Conservation (phyloP, 2,888 invertebrate genomes). For the Eledona agricola region DNA sequence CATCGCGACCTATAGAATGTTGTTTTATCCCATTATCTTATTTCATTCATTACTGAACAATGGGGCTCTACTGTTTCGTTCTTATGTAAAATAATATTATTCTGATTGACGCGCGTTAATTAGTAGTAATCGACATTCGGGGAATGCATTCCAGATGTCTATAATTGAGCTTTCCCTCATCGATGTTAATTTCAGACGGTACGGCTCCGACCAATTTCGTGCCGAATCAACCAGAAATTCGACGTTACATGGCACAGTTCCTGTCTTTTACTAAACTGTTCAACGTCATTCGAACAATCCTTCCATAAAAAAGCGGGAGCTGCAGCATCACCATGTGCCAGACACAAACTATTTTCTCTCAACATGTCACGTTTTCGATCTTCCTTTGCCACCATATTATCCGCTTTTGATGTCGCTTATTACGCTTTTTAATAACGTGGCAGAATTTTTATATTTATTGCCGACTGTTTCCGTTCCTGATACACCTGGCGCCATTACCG, state of each 20-base stretch:
- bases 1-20: too few relatives aligned
- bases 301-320: constrained; percentile 22
- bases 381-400: constrained; percentile 24
- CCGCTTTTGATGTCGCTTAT: constrained; percentile 18
- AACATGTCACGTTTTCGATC: constrained; percentile 14
- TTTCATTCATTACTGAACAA: too few relatives aligned
- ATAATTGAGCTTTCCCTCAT: too few relatives aligned
- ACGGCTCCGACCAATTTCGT: constrained; percentile 8
- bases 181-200: too few relatives aligned
- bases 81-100: too few relatives aligned
- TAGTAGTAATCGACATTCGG: too few relatives aligned
- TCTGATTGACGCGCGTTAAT: too few relatives aligned
- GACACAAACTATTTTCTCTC: constrained; percentile 32
- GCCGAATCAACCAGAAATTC: constrained; percentile 21
- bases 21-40: too few relatives aligned
- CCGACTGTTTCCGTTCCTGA: constrained; percentile 15
- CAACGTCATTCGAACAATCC: constrained; percentile 27
- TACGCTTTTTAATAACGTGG: constrained; percentile 16
- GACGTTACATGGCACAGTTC: constrained; percentile 12
- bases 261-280: constrained; percentile 20
- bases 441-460: constrained; percentile 22
- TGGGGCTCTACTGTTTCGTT: too few relatives aligned
- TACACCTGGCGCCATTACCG: constrained; percentile 12
- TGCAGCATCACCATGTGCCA: constrained; percentile 28
- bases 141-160: too few relatives aligned